These are phyloP conservation scores for Drosophila nr. fundita DNA, from an alignment of 2,888 invertebrate species.

Conservation along the genomic window DNA sequence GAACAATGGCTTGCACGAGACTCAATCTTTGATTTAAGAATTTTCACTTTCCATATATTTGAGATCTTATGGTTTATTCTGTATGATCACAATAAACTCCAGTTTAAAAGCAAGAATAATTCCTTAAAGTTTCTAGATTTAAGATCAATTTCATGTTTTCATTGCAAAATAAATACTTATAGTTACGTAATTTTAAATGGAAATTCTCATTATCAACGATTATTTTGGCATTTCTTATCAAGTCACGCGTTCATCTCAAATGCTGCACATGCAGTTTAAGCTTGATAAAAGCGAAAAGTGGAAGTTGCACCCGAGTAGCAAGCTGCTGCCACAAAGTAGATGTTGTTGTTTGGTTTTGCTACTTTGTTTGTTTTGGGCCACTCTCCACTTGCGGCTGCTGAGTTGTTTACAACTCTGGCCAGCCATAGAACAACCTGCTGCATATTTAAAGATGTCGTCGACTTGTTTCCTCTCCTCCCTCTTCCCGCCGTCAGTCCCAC, in stretches of 20 bases:
- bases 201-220: not conserved
- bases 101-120: not conserved
- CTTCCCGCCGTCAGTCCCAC: not conserved
- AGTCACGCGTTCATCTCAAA: constrained; percentile 4
- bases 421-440: constrained; percentile 60
- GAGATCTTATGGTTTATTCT: not conserved
- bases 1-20: not conserved
- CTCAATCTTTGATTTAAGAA: not conserved
- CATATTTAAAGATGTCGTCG: constrained; percentile 79
- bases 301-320: constrained; percentile 63
- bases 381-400: constrained; percentile 74
- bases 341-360: constrained; percentile 31
- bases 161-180: not conserved
- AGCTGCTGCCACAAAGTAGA: constrained; percentile 43
- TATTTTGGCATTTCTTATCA: not conserved
- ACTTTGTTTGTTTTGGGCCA: constrained; percentile 61
- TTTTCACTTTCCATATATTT: fast-evolving
- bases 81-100: not conserved
- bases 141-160: not conserved
- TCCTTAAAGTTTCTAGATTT: not conserved
- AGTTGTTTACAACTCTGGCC: constrained; percentile 66
- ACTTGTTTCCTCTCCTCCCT: constrained; percentile 27
- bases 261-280: constrained; percentile 13
- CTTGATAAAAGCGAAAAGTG: constrained; percentile 38
- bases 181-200: not conserved